Evolutionary conservation across 2,113 vertebrate genomes (phyloP).

Genomic region (Ophiodon elongatus): DNA sequence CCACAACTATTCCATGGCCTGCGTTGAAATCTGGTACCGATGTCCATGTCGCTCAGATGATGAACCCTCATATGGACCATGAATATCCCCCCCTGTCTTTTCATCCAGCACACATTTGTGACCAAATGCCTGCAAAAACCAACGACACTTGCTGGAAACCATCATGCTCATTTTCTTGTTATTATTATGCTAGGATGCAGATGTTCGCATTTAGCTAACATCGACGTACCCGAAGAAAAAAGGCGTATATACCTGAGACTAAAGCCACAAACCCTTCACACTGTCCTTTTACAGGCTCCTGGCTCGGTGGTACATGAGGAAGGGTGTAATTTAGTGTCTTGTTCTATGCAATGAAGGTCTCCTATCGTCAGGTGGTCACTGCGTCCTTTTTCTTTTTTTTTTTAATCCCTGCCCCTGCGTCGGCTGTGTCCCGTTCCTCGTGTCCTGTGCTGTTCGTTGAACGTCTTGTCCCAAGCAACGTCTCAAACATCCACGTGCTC

Average conservation of each 20-base stretch:
- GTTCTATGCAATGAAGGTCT: conserved; percentile 33
- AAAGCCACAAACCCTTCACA: background rate
- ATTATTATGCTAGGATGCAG: background rate
- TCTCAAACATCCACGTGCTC: conserved; percentile 17
- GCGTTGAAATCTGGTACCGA: background rate
- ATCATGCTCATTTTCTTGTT: background rate
- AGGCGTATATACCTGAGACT: background rate
- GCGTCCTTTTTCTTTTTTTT: conserved; percentile 34
- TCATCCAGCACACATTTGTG: background rate
- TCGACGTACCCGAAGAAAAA: background rate
- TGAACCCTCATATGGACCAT: background rate
- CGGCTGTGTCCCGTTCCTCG: conserved; percentile 9
- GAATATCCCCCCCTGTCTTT: background rate
- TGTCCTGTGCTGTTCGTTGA: conserved; percentile 33
- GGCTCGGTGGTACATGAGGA: background rate
- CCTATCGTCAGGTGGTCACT: conserved; percentile 37
- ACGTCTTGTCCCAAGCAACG: conserved; percentile 8
- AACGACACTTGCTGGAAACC: background rate
- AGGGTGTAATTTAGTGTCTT: conserved; percentile 29
- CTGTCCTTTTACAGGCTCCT: background rate
- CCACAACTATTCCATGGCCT: background rate
- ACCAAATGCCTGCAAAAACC: conserved; percentile 5
- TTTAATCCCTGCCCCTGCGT: conserved; percentile 25
- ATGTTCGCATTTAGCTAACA: background rate
- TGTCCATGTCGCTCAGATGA: background rate